Conservation (phyloP, 2,113 vertebrate species). For the Dipodomys spectabilis region DNA sequence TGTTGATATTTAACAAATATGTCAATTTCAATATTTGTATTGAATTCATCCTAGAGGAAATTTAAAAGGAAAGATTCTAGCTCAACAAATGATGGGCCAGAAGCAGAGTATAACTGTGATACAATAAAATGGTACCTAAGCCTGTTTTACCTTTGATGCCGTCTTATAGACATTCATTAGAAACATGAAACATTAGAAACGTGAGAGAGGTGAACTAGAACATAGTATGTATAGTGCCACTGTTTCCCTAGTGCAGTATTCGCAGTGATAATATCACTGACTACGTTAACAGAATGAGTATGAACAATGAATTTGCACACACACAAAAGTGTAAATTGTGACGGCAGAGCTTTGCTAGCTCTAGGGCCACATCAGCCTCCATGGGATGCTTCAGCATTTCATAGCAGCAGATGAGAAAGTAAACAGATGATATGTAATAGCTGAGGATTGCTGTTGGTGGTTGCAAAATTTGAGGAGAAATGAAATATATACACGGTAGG, state of each 20-base stretch:
- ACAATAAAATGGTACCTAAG: neutral
- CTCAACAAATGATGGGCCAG: neutral
- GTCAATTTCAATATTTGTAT: conserved; percentile 3
- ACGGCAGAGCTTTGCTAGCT: neutral
- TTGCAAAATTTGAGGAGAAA: neutral
- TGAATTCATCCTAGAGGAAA: neutral
- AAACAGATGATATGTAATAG: rapidly evolving
- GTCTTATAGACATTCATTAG: neutral
- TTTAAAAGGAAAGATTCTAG: neutral
- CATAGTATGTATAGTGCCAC: neutral
- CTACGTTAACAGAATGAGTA: neutral
- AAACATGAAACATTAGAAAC: neutral
- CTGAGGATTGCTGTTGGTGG: neutral
- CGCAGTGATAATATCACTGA: neutral
- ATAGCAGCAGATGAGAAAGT: neutral
- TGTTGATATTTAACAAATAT: neutral
- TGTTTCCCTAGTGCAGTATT: neutral
- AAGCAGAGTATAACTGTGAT: neutral
- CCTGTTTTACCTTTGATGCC: neutral
- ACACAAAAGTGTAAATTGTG: neutral
- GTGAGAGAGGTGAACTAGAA: neutral
- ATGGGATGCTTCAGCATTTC: neutral
- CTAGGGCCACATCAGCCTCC: neutral
- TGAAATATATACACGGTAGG: neutral
- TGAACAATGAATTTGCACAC: neutral